phyloP scores from a whole-genome alignment of 2,888 invertebrate genomes.

The Luffia ferchaultella region DNA sequence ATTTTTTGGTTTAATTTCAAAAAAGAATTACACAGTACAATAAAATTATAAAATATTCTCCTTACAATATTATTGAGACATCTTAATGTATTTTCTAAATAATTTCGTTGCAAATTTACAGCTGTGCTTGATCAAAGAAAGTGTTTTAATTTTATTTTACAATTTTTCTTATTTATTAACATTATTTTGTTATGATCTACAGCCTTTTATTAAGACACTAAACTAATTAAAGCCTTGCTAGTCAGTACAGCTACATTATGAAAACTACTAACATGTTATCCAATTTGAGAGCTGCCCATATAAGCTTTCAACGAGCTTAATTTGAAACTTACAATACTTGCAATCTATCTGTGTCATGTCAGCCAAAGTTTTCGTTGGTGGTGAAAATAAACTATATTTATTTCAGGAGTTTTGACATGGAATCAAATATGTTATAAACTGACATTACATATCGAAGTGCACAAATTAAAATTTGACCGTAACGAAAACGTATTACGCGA shows the following conservation, averaged over 20 bases:
- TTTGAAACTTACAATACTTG: too few relatives aligned
- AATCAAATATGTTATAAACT: too few relatives aligned
- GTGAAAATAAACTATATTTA: too few relatives aligned
- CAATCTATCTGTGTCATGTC: too few relatives aligned
- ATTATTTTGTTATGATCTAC: neutral
- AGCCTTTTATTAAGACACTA: conserved; percentile 23
- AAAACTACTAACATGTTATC: neutral
- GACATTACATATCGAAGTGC: too few relatives aligned
- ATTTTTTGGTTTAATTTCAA: neutral
- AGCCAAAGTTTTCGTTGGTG: too few relatives aligned
- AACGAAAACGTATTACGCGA: too few relatives aligned
- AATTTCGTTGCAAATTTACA: neutral
- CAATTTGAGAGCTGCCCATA: too few relatives aligned
- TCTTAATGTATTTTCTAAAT: too few relatives aligned
- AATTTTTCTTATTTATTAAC: neutral
- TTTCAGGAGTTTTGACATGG: too few relatives aligned
- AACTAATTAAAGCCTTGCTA: conserved; percentile 55
- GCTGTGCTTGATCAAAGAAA: neutral
- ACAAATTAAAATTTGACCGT: too few relatives aligned
- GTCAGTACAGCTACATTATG: neutral
- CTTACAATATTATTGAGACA: neutral
- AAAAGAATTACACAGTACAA: neutral
- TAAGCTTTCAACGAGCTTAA: too few relatives aligned
- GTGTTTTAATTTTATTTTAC: neutral
- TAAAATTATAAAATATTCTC: neutral